Base-by-base conservation (phyloP, 1,140 invertebrate species). In the Teleogryllus occipitalis region DNA sequence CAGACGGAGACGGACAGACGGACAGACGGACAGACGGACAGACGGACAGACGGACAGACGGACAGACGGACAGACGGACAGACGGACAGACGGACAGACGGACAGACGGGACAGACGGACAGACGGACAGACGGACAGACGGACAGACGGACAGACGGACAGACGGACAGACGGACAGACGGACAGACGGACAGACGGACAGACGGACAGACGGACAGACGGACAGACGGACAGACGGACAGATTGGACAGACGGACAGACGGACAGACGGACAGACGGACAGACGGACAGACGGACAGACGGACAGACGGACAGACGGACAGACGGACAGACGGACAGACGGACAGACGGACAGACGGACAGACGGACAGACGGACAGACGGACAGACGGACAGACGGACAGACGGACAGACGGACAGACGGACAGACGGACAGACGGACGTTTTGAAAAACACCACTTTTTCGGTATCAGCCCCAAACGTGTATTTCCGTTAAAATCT, bases 241-340 rank as follows among this genome's bases (percentile, higher is more conserved):
- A 74, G 74, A 74, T n/a, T n/a, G 22, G 74, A 74, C 22, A 74
- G 74, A 74, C 22, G 22, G 74, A 74, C 22, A 74, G 74, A 74
- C 8, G 22, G 74, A 74, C 22, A 74, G 74, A 74, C 8, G 22
- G 74, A 74, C 22, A 74, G 74, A 74, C 8, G 22, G 74, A 74
- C 22, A 74, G 74, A 74, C 22, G 22, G 74, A 74, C 22, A 74
- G 74, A 74, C 22, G 22, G 74, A 74, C 22, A 74, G 74, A 74
- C 22, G 22, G 74, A 74, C 22, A n/a, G 8, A 74, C 22, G 22
- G 74, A 74, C 22, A 74, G 74, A 74, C 22, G 22, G 74, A 74
- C 22, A 74, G 74, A 10, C 22, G 22, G 54, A 72, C n/a, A 72
- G 54, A 72, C n/a, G 18, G 54, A 72, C n/a, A 72, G 54, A 72